phyloP scores from a whole-genome alignment of 1,140 invertebrate species.

The Mycetomoellerius zeteki region DNA sequence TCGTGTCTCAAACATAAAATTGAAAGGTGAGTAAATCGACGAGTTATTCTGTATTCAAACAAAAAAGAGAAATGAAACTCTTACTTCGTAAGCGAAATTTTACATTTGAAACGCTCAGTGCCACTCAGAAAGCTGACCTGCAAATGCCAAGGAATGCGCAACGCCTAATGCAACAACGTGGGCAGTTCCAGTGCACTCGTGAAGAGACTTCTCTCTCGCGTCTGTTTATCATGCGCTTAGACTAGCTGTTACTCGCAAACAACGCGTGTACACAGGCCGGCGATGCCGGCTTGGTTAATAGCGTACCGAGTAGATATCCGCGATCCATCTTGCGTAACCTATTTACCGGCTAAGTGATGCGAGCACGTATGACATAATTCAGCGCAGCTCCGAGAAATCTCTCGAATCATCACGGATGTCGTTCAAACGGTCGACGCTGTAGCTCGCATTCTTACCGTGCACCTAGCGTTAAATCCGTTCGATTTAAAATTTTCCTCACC shows the following conservation, averaged over 20 bases:
- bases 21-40: not conserved
- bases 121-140: conserved; percentile 20
- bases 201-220: conserved; percentile 29
- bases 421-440: conserved; percentile 65
- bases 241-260: conserved; percentile 37
- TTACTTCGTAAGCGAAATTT: not conserved
- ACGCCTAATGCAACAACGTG: not conserved
- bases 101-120: not conserved
- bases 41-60: not conserved
- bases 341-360: conserved; percentile 81
- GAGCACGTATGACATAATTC: conserved; percentile 81
- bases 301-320: conserved; percentile 71
- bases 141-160: not conserved
- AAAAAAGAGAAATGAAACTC: not conserved
- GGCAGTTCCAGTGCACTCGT: not conserved
- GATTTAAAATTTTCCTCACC: not conserved
- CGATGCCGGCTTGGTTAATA: conserved; percentile 65
- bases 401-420: conserved; percentile 45
- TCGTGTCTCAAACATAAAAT: not conserved
- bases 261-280: not conserved
- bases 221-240: conserved; percentile 35
- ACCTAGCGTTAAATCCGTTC: not conserved
- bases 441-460: conserved; percentile 14
- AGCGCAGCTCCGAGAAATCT: conserved; percentile 50
- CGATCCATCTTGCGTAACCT: conserved; percentile 84